phyloP scores from a whole-genome alignment of 2,113 vertebrate species.

The Indicator maculatus region DNA sequence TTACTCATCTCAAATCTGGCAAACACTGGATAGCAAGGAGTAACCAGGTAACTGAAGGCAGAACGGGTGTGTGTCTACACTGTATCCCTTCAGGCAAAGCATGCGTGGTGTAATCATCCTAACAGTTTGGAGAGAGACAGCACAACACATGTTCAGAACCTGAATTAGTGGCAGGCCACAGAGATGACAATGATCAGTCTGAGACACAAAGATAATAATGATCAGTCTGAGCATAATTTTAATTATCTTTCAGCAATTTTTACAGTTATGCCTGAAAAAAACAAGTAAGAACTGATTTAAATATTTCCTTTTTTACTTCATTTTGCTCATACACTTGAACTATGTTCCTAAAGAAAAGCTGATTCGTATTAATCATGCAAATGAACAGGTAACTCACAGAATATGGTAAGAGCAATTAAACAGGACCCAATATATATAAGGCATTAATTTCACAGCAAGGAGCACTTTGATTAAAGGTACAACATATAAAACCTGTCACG shows the following conservation, averaged over 20 bases:
- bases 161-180: background rate
- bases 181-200: background rate
- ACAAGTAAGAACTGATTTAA: background rate
- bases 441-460: background rate
- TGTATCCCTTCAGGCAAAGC: background rate
- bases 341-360: background rate
- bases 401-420: constrained; percentile 5
- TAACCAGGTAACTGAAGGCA: background rate
- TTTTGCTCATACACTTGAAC: background rate
- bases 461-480: background rate
- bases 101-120: background rate
- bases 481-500: background rate
- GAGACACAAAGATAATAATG: background rate
- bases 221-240: background rate
- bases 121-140: background rate
- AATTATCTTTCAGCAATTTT: background rate
- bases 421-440: background rate
- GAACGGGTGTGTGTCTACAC: background rate
- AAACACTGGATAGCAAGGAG: background rate
- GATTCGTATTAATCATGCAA: background rate
- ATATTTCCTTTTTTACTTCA: background rate
- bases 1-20: background rate
- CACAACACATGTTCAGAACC: background rate
- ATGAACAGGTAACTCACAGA: background rate
- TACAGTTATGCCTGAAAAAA: background rate